Base-by-base conservation (phyloP, 2,797 vertebrate species). In the Tapera naevia region DNA sequence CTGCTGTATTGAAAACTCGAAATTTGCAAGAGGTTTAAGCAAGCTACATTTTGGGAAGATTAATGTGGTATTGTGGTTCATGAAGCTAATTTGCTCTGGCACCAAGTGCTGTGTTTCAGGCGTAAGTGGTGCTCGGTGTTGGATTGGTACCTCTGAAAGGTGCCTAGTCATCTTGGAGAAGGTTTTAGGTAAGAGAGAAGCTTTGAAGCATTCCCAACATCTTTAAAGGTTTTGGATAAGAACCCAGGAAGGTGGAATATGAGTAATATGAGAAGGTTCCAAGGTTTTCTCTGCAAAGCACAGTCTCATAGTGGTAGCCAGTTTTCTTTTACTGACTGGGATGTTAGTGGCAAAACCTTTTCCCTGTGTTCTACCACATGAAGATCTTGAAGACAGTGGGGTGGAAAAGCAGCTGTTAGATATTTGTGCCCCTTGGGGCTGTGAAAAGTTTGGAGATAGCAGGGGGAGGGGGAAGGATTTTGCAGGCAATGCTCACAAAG, bases 341-440 rank as follows among this genome's bases (percentile, higher is more conserved):
- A 18, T 81, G 7, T 86, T 41, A 25, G 33, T 41, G 39, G 35
- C 60, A 87, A 80, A 91, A 82, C 48, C 45, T 88, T 94, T 91
- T 48, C 61, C 15, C 15, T 61, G 22, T 56, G 33, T 92, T 74
- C 61, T 78, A 2, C 15, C 24, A 72, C 18, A 5, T 64, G 37
- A 65, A 79, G n/a, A 41, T 73, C 37, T 69, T 90, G 56, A 60
- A 74, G 61, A 56, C 11, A 57, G 70, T 11, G 46, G 46, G 35
- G 37, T 91, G 17, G 54, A 79, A 70, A 51, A 79, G 60, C 66
- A 83, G n/a, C 50, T 72, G 13, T 75, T 54, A 75, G 57, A 25
- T 73, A 70, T 64, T 54, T 39, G 28, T 70, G 87, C 72, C 21
- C 28, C 21, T 48, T 66, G 60, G 39, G 78, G 56, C 28, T 39